These are phyloP conservation scores for Heliconius cydno DNA, from an alignment of 2,888 invertebrate species.

Conservation along the genomic window DNA sequence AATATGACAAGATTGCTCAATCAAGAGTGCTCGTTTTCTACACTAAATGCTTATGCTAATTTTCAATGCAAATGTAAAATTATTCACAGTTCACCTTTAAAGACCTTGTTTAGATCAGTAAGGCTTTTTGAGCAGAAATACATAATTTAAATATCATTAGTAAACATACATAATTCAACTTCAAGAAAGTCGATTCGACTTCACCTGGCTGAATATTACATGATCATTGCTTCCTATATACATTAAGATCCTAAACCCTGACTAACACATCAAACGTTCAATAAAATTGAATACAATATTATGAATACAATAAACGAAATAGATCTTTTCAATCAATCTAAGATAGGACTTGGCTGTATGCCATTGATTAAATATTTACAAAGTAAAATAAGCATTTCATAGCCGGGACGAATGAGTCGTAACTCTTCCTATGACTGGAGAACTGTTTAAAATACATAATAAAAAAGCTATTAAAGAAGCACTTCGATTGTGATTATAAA, in stretches of 20 bases:
- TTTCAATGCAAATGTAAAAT: background rate
- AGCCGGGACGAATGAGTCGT: background rate
- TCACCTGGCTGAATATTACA: no score
- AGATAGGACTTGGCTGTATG: background rate
- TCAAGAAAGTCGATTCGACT: no score
- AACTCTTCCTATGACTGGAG: background rate
- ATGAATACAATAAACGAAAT: no score
- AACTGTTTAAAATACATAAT: conserved; percentile 19
- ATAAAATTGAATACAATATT: background rate
- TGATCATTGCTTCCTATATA: no score
- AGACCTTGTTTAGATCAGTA: background rate
- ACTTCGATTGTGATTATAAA: conserved; percentile 19
- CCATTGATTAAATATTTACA: conserved; percentile 12
- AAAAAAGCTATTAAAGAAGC: conserved; percentile 12
- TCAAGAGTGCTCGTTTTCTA: background rate
- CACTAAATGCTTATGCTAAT: background rate
- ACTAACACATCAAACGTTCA: background rate
- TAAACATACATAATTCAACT: no score
- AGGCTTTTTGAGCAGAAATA: background rate
- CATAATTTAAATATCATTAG: no score
- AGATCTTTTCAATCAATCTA: background rate
- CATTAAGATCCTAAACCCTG: no score
- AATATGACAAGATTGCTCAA: background rate
- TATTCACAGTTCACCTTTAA: background rate
- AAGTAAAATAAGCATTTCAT: conserved; percentile 10